A percentile compares a stretch with the other conserved stretches of the same genome.
phyloP scores from a whole-genome alignment of 1,140 invertebrate genomes.

The Aleiodes sp. region DNA sequence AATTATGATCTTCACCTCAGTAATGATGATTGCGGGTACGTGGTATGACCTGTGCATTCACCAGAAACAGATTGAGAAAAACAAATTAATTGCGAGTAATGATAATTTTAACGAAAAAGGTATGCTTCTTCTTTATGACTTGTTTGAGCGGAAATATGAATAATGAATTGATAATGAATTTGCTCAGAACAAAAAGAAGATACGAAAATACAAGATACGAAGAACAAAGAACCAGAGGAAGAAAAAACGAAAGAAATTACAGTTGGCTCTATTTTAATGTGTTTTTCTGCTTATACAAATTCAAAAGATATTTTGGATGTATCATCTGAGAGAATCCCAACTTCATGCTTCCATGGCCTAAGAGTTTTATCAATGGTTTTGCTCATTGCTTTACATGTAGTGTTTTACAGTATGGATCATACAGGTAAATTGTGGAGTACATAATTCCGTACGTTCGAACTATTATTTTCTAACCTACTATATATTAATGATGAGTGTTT shows the following conservation, averaged over 20 bases:
- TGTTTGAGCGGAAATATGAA: too few species aligned
- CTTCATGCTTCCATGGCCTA: conserved; percentile 58
- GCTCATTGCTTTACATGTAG: conserved; percentile 61
- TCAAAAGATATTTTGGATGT: conserved; percentile 52
- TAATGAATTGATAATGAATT: too few species aligned
- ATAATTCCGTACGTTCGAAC: too few species aligned
- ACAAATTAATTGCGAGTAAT: not conserved
- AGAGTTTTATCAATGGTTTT: conserved; percentile 64
- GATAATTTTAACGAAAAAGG: too few species aligned
- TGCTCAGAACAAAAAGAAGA: too few species aligned
- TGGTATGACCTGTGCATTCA: conserved; percentile 50
- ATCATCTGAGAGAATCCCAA: conserved; percentile 40
- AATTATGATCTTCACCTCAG: conserved; percentile 30
- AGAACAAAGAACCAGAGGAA: too few species aligned
- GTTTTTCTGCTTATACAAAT: conserved; percentile 63
- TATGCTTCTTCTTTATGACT: too few species aligned
- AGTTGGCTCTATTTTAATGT: conserved; percentile 48
- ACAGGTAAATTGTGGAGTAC: conserved; percentile 45
- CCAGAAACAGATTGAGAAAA: conserved; percentile 36
- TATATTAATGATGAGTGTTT: not conserved
- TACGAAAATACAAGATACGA: too few species aligned
- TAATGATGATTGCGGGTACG: conserved; percentile 46
- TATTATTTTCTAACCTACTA: too few species aligned
- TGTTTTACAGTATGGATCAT: conserved; percentile 59
- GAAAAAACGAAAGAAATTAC: too few species aligned